Evolutionary conservation across 37 sponge, comb jelly and placozoan species (phyloP).

Genomic region (Oscarella lobularis): DNA sequence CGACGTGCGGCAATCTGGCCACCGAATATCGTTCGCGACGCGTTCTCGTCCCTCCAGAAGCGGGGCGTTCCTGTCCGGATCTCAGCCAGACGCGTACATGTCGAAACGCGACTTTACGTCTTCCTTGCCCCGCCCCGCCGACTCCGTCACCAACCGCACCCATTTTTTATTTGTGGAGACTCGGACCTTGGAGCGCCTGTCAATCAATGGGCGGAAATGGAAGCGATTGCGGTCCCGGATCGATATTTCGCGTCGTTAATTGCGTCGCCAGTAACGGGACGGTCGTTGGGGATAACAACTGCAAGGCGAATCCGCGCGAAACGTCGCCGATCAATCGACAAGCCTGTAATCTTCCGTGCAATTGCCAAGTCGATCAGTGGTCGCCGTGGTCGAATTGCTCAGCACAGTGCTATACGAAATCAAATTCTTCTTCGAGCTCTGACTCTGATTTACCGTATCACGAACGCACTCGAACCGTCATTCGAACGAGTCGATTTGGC

Average conservation of each 20-base stretch:
- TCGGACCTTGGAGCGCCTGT: neutral
- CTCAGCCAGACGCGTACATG: neutral
- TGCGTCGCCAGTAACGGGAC: neutral
- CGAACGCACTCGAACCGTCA: neutral
- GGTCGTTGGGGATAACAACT: neutral
- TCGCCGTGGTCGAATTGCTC: neutral
- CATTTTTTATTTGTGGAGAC: neutral
- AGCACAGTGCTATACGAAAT: neutral
- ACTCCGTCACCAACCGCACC: neutral
- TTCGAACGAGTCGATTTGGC: neutral
- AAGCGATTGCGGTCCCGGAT: neutral
- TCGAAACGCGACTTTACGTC: neutral
- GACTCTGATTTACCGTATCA: neutral
- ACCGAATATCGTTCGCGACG: conserved; percentile 6
- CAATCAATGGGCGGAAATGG: neutral
- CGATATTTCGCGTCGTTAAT: neutral
- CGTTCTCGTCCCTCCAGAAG: conserved; percentile 8
- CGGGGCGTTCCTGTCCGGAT: neutral
- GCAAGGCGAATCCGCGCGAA: neutral
- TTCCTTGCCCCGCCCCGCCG: neutral
- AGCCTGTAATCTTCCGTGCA: neutral
- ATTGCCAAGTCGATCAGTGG: neutral
- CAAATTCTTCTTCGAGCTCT: neutral
- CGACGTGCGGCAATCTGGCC: neutral
- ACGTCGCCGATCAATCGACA: neutral